Percentiles rank a stretch among this genome's conserved stretches.
These are phyloP conservation scores for Geococcyx californianus DNA, from an alignment of 2,113 vertebrate species.

Conservation along the genomic window DNA sequence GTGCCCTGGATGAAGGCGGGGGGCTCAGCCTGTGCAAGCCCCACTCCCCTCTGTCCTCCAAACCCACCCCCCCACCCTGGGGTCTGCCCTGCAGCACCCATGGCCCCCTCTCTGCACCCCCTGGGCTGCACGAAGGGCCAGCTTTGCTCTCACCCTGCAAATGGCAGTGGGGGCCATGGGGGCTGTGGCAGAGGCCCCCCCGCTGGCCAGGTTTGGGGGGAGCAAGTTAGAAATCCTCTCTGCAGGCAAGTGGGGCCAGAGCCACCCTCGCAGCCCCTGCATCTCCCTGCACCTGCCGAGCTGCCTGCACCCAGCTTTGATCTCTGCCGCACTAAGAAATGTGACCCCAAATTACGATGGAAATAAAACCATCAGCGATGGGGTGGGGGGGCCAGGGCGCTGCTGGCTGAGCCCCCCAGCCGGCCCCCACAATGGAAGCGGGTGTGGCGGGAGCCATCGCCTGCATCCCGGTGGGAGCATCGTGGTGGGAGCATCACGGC, in stretches of 20 bases:
- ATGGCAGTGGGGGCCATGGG: not conserved
- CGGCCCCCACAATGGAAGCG: constrained; percentile 55
- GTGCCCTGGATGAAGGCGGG: not conserved
- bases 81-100: not conserved
- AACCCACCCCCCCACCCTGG: no score
- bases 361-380: not conserved
- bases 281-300: not conserved
- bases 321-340: not conserved
- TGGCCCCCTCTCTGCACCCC: not conserved
- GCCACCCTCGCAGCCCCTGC: not conserved
- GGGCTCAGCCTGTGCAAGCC: not conserved
- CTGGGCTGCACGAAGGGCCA: not conserved
- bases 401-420: not conserved
- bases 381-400: not conserved
- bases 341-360: constrained; percentile 3
- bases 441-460: constrained; percentile 49
- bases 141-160: not conserved
- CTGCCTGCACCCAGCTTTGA: not conserved
- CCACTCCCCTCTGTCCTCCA: not conserved
- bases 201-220: not conserved
- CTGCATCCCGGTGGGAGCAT: constrained; percentile 33
- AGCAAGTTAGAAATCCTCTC: not conserved
- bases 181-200: not conserved
- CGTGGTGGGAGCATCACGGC: no score
- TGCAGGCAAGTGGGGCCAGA: fast-evolving